Base-by-base conservation (phyloP, 2,797 vertebrate species). In the Acipenser transmontanus region DNA sequence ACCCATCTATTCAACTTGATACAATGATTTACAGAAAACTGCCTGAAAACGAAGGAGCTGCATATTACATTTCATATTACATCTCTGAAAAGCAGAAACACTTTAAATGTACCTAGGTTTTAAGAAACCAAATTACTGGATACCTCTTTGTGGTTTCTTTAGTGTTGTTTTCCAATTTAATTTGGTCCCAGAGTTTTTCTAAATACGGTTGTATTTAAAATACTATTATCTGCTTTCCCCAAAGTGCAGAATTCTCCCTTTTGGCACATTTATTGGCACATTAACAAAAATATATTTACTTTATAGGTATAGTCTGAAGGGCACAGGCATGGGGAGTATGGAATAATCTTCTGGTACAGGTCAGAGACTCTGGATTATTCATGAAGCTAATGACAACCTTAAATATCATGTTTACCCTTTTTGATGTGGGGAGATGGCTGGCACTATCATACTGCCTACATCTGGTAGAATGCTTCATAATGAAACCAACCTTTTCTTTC, bases 101-200 rank as follows among this genome's bases (percentile, higher is more conserved):
- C 49, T 69, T 81, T 85, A 84, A 82, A 86, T 82, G 87, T 85
- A 69, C 76, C 77, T 77, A 59, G 47, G 74, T 72, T 72, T 77
- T 78, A 57, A 57, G 51, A 57, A 57, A 57, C 11, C 52, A 54
- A 54, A 9, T n/a, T 54, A n/a, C n/a, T 54, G 52, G 52, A 54
- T 54, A 7, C 52, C 52, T 54, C 52, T 54, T n/a, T 9, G 11
- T 13, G 13, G 11, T 60, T 60, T n/a, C 12, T 12, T 60, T 60
- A 60, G 59, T 60, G 59, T 60, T 60, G 8, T n/a, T 7, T 60
- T 60, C 7, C 13, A 6, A n/a, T 60, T 60, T 8, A 52, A 52
- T 52, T 52, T 52, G 50, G 50, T 52, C 50, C 50, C 50, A 52
- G 50, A 52, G 50, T 4, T 52, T 8, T n/a, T 8, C 8, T 48